Conservation (phyloP, 2,113 vertebrate species). For the Zosterops pallidus region DNA sequence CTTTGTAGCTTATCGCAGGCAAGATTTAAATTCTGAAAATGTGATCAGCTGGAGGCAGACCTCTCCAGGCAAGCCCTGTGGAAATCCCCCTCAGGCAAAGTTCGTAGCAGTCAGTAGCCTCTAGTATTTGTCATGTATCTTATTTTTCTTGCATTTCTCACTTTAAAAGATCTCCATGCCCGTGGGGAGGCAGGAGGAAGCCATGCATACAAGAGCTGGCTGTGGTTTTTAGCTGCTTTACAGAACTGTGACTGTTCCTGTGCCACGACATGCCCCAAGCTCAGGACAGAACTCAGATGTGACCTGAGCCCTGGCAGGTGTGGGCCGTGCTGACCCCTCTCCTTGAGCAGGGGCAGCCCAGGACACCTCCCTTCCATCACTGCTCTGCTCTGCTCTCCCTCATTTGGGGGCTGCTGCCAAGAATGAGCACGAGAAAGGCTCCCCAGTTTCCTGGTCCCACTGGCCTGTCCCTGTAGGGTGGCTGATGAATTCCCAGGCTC, state of each 20-base stretch:
- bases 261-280: neutral
- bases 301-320: neutral
- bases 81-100: constrained; percentile 29
- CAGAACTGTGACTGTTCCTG: neutral
- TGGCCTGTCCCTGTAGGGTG: neutral
- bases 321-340: neutral
- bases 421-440: neutral
- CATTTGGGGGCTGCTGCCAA: neutral
- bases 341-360: neutral
- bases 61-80: neutral
- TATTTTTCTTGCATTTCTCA: constrained; percentile 6
- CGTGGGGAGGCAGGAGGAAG: neutral
- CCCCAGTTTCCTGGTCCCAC: neutral
- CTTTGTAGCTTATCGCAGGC: neutral
- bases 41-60: neutral
- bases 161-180: neutral
- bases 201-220: neutral
- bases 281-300: neutral
- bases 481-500: neutral
- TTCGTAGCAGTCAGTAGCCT: neutral
- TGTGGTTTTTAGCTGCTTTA: neutral
- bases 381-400: neutral
- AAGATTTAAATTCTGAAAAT: neutral
- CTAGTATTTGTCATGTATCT: neutral
- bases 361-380: neutral